Percentiles rank a stretch among this genome's conserved stretches.
Conservation (phyloP, 2,797 vertebrate genomes). For the Esox lucius region DNA sequence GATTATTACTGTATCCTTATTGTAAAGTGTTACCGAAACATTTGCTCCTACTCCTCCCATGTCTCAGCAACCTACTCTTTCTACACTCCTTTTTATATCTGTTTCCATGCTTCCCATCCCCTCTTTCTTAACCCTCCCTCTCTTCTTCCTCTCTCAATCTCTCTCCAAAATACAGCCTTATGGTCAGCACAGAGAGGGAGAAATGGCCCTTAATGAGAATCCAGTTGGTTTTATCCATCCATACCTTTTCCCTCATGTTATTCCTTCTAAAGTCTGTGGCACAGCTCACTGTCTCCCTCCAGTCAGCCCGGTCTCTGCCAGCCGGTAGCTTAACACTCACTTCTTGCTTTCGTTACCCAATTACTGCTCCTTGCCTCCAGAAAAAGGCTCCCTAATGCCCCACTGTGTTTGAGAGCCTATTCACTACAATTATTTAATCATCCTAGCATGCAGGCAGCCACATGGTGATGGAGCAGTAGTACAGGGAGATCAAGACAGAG, state of each 20-base stretch:
- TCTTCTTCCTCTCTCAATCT: constrained; percentile 9
- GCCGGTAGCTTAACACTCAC: constrained; percentile 47
- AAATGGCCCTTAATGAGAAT: constrained; percentile 1
- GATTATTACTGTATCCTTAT: no score
- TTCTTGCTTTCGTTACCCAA: constrained; percentile 50
- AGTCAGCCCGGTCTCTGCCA: constrained; percentile 34
- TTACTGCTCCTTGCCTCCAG: constrained; percentile 54
- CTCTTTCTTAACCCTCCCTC: background rate
- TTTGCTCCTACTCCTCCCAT: background rate
- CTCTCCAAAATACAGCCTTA: constrained; percentile 17
- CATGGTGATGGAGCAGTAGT: constrained; percentile 15
- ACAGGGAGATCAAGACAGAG: constrained; percentile 32
- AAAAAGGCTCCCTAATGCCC: constrained; percentile 42
- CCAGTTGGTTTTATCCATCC: constrained; percentile 13
- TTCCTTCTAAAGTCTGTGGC: background rate
- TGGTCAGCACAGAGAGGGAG: background rate
- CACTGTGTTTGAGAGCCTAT: constrained; percentile 42
- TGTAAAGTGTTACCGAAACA: no score
- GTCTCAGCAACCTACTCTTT: background rate
- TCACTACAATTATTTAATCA: constrained; percentile 63
- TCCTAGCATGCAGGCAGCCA: constrained; percentile 29
- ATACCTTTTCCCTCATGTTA: constrained; percentile 17
- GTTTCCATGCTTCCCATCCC: background rate
- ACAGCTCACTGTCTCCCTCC: constrained; percentile 9
- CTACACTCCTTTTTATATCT: background rate